A percentile compares a stretch with the other conserved stretches of the same genome.
phyloP scores from a whole-genome alignment of 2,113 vertebrate species.

The Myanophis thanlyinensis region DNA sequence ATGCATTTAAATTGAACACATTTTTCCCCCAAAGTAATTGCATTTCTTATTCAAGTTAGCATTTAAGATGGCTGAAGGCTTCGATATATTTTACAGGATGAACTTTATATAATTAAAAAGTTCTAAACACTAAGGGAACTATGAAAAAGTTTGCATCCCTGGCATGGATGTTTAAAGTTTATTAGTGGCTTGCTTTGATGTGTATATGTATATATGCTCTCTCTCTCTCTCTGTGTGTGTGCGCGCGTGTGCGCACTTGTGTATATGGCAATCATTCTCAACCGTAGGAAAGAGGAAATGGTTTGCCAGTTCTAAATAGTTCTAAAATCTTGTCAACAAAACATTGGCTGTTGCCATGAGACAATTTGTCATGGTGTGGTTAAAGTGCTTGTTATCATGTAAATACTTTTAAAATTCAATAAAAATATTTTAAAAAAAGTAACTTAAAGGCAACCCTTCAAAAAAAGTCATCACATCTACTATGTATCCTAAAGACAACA shows the following conservation, averaged over 20 bases:
- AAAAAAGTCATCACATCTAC: background rate
- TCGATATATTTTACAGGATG: background rate
- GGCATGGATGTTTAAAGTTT: background rate
- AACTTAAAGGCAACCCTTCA: background rate
- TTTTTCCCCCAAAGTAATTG: background rate
- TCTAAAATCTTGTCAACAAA: too few relatives aligned
- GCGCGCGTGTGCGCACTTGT: background rate
- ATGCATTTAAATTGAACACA: background rate
- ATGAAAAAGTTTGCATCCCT: background rate
- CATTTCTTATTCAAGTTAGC: background rate
- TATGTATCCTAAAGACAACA: background rate
- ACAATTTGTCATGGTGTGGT: too few relatives aligned
- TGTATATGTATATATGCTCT: background rate
- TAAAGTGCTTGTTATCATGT: too few relatives aligned
- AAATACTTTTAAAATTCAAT: too few relatives aligned
- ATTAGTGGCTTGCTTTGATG: background rate
- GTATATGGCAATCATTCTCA: background rate
- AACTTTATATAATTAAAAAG: background rate
- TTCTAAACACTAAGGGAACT: background rate
- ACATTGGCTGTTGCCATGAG: background rate
- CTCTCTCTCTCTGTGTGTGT: too few relatives aligned
- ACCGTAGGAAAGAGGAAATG: background rate
- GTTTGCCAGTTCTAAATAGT: too few relatives aligned
- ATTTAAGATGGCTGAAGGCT: background rate
- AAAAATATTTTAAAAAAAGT: too few relatives aligned